phyloP scores from a whole-genome alignment of 64 coral and sea anemone genomes.

The Montipora efflorescens region DNA sequence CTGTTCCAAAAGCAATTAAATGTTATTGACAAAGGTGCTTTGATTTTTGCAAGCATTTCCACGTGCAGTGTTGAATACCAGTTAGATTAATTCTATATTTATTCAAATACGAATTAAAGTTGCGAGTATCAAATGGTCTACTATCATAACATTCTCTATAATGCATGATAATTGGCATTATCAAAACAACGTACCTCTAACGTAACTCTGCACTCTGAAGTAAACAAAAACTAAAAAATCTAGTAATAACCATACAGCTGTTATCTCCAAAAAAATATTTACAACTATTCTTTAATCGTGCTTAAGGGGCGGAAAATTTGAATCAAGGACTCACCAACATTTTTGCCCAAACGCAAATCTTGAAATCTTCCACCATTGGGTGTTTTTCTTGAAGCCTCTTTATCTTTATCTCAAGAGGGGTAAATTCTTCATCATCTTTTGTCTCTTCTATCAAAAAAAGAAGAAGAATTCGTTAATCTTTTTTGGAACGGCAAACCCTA shows the following conservation, averaged over 20 bases:
- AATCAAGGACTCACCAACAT: constrained; percentile 67
- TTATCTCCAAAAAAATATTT: neutral
- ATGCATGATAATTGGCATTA: no score
- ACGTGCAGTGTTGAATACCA: no score
- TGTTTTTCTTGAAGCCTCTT: neutral
- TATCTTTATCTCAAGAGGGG: constrained; percentile 23
- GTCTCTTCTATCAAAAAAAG: no score
- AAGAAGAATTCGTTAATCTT: neutral
- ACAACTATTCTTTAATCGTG: constrained; percentile 3
- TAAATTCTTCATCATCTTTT: constrained; percentile 8
- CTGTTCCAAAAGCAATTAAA: neutral
- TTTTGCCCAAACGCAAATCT: constrained; percentile 52
- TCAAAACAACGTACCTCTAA: no score
- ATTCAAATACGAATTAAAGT: no score
- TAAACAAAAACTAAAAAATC: neutral
- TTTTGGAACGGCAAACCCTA: neutral
- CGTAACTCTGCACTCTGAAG: neutral
- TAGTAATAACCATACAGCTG: neutral
- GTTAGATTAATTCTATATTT: no score
- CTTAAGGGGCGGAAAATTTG: neutral
- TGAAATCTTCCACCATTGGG: no score
- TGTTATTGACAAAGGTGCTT: no score
- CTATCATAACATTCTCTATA: no score
- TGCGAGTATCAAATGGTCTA: no score
- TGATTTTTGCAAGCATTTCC: no score